phyloP scores from a whole-genome alignment of 1,140 invertebrate species.

The Nephila pilipes region DNA sequence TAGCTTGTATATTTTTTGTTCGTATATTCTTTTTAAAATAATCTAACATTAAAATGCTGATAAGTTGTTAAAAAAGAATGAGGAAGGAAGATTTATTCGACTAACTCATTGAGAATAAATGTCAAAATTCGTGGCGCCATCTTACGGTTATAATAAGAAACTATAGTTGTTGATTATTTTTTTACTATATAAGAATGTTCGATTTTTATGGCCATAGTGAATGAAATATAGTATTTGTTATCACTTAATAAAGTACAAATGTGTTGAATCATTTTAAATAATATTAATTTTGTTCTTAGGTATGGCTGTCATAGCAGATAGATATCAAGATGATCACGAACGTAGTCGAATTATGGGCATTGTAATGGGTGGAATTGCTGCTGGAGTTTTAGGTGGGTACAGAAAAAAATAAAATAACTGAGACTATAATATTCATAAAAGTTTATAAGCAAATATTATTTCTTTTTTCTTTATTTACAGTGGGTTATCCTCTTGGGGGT shows the following conservation, averaged over 20 bases:
- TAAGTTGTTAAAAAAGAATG: too few species aligned
- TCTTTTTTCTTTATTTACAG: conserved; percentile 58
- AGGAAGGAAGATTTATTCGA: too few species aligned
- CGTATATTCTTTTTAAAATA: too few species aligned
- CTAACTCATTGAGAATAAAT: too few species aligned
- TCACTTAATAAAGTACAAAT: not conserved
- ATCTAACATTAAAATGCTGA: too few species aligned
- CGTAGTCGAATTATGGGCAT: conserved; percentile 88
- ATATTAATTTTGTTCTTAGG: conserved; percentile 79
- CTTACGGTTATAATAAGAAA: not conserved
- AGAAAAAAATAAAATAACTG: not conserved
- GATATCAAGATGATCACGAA: conserved; percentile 84
- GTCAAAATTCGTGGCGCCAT: not conserved
- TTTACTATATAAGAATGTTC: not conserved
- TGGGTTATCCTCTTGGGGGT: conserved; percentile 90
- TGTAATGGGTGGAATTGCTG: conserved; percentile 89
- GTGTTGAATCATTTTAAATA: not conserved
- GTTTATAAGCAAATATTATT: too few species aligned
- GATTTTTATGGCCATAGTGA: not conserved
- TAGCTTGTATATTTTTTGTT: too few species aligned
- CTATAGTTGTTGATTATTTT: too few species aligned
- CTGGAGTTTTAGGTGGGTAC: conserved; percentile 86
- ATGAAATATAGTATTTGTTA: not conserved
- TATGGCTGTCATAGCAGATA: conserved; percentile 83
- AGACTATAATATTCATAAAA: too few species aligned